These are phyloP conservation scores for Temnopleurus reevesii DNA, from an alignment of 53 echinoderm and acorn worm species.

Conservation along the genomic window DNA sequence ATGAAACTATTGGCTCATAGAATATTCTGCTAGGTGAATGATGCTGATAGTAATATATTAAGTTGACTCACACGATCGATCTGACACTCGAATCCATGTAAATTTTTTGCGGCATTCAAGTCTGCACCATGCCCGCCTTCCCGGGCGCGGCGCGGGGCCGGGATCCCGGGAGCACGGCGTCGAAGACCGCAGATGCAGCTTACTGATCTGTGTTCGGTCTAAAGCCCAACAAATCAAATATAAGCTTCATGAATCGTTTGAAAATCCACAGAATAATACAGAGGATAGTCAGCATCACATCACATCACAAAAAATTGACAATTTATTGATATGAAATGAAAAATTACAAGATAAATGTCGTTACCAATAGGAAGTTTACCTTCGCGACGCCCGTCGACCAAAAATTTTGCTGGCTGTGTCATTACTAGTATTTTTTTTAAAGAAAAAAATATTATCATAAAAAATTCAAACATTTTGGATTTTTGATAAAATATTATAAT, in stretches of 20 bases:
- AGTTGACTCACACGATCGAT: too few species aligned
- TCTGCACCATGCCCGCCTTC: too few species aligned
- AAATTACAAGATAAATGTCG: background rate
- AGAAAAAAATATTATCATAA: background rate
- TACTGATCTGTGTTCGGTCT: too few species aligned
- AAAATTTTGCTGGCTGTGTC: background rate
- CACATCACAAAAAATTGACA: background rate
- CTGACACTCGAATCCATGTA: too few species aligned
- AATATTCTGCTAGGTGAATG: too few species aligned
- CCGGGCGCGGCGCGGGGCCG: background rate
- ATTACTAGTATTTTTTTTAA: background rate
- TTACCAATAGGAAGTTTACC: slow-evolving; percentile 54
- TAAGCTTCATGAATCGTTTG: background rate
- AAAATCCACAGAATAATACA: background rate
- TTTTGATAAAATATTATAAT: background rate
- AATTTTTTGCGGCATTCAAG: too few species aligned
- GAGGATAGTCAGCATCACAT: background rate
- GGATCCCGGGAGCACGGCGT: background rate
- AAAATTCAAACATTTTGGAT: background rate
- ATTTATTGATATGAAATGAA: background rate
- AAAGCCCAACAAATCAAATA: background rate
- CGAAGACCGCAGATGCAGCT: too few species aligned
- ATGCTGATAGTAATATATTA: too few species aligned
- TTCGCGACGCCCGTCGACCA: slow-evolving; percentile 7
- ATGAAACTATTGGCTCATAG: too few species aligned